Percentiles rank a stretch among this genome's conserved stretches.
phyloP scores from a whole-genome alignment of 2,113 vertebrate genomes.

The Varanus komodoensis region DNA sequence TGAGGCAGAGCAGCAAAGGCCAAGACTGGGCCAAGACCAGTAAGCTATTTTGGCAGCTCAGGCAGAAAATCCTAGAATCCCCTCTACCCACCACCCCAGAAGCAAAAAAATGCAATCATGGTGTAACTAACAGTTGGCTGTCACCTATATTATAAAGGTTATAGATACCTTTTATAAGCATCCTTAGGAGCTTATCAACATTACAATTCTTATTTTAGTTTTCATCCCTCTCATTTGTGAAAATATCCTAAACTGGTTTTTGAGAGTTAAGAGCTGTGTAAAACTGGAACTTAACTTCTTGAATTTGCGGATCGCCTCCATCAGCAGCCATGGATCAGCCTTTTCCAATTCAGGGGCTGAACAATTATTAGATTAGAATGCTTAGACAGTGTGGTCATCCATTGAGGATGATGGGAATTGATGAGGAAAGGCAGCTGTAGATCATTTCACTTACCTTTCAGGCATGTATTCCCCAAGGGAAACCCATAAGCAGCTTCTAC shows the following conservation, averaged over 20 bases:
- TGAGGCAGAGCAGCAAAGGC: background rate
- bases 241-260: background rate
- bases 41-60: background rate
- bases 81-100: background rate
- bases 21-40: background rate
- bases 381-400: background rate
- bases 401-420: background rate
- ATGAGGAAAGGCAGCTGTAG: background rate
- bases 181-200: background rate
- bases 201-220: background rate
- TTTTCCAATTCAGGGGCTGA: background rate
- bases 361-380: background rate
- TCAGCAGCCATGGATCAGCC: background rate
- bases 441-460: background rate
- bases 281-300: background rate
- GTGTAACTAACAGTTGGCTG: background rate
- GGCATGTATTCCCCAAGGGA: background rate
- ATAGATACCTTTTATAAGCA: background rate
- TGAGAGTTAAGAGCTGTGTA: background rate
- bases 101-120: too few relatives aligned
- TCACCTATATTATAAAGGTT: background rate
- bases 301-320: background rate
- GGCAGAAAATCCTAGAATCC: background rate
- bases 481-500: background rate
- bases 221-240: slow-evolving; percentile 4